Evolutionary conservation across 2,888 invertebrate species (phyloP).

Genomic region (Beris chalybata): DNA sequence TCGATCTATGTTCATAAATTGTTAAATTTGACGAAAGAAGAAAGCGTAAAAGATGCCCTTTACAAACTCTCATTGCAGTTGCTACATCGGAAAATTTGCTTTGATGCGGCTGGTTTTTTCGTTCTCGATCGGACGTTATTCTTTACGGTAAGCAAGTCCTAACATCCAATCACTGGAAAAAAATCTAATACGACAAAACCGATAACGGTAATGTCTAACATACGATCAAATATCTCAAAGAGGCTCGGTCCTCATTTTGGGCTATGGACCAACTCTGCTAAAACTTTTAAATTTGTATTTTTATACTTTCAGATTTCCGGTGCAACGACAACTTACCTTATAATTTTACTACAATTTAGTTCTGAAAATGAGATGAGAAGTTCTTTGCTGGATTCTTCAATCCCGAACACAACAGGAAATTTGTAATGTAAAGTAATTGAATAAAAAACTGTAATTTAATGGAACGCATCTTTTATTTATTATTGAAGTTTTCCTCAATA

Average conservation of each 20-base stretch:
- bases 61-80: conserved; percentile 41
- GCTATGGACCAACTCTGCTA: neutral
- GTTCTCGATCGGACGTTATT: conserved; percentile 37
- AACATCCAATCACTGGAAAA: neutral
- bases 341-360: conserved; percentile 54
- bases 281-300: conserved; percentile 11
- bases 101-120: conserved; percentile 44
- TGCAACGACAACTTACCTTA: conserved; percentile 55
- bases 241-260: conserved; percentile 44
- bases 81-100: conserved; percentile 41
- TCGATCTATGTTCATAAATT: conserved; percentile 39
- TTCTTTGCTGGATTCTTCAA: conserved; percentile 5
- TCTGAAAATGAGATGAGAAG: conserved; percentile 19
- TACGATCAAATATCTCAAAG: neutral
- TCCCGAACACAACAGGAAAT: too few species aligned
- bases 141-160: conserved; percentile 37
- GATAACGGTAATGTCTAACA: too few species aligned
- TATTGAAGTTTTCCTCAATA: too few species aligned
- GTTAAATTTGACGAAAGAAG: conserved; percentile 33
- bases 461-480: too few species aligned
- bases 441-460: too few species aligned
- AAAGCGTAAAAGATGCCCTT: conserved; percentile 32
- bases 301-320: conserved; percentile 50
- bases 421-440: too few species aligned
- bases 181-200: neutral